These are phyloP conservation scores for Mesoligia furuncula DNA, from an alignment of 2,888 invertebrate species.

Conservation along the genomic window DNA sequence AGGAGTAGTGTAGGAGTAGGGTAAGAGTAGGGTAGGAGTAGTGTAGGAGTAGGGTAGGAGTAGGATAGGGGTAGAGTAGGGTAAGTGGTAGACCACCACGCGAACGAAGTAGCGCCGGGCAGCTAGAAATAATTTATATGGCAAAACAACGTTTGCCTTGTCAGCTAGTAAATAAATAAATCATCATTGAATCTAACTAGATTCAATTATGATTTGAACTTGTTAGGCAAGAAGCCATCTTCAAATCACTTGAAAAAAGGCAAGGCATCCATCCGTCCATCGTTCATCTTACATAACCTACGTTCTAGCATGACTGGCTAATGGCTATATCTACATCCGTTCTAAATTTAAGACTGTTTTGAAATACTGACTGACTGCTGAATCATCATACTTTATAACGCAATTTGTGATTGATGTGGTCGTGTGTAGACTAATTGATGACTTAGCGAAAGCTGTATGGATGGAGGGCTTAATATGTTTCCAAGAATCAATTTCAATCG, in stretches of 20 bases:
- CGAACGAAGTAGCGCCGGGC: too few relatives aligned
- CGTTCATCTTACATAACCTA: conserved; percentile 22
- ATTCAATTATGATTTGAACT: too few relatives aligned
- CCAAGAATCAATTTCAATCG: not conserved
- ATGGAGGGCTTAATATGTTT: not conserved
- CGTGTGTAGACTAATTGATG: conserved; percentile 15
- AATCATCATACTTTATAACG: not conserved
- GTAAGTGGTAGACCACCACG: too few relatives aligned
- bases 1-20: too few relatives aligned
- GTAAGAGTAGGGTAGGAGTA: too few relatives aligned
- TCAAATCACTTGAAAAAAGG: not conserved
- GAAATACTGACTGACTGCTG: conserved; percentile 33
- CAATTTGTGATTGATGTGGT: not conserved
- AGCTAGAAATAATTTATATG: too few relatives aligned
- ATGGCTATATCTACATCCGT: conserved; percentile 4
- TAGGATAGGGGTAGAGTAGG: too few relatives aligned
- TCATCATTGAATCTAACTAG: too few relatives aligned
- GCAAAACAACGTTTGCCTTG: too few relatives aligned
- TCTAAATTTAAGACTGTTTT: not conserved
- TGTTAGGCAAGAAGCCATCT: not conserved
- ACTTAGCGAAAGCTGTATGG: not conserved
- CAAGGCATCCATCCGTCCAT: too few relatives aligned
- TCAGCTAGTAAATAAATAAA: too few relatives aligned
- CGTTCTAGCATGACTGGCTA: conserved; percentile 10
- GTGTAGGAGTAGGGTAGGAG: too few relatives aligned